Evolutionary conservation across 1,140 invertebrate species (phyloP).

Genomic region (Solen grandis): DNA sequence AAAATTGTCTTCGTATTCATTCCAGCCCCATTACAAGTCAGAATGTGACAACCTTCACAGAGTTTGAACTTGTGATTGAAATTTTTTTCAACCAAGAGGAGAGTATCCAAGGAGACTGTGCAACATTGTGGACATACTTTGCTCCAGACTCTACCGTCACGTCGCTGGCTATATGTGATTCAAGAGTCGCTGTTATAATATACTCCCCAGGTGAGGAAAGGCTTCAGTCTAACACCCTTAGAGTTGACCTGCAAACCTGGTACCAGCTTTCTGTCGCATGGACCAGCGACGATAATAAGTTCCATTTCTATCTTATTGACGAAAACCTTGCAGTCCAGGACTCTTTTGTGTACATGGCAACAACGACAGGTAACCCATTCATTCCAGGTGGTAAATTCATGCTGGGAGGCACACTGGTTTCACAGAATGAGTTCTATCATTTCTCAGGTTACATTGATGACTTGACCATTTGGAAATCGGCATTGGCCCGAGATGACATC

Average conservation of each 20-base stretch:
- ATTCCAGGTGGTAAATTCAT: slow-evolving; percentile 58
- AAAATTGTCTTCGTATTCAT: slow-evolving; percentile 46
- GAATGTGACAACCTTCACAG: slow-evolving; percentile 44
- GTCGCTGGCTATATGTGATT: slow-evolving; percentile 31
- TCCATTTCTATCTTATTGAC: slow-evolving; percentile 45
- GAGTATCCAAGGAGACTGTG: slow-evolving; percentile 20
- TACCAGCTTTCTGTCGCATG: slow-evolving; percentile 59
- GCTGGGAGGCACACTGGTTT: slow-evolving; percentile 53
- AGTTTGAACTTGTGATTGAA: slow-evolving; percentile 55
- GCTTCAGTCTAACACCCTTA: slow-evolving; percentile 11
- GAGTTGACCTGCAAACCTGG: slow-evolving; percentile 49
- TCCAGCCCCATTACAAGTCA: slow-evolving; percentile 39
- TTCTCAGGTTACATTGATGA: slow-evolving; percentile 60
- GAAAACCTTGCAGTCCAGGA: slow-evolving; percentile 20
- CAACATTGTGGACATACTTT: slow-evolving; percentile 56
- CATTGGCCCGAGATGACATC: slow-evolving; percentile 45
- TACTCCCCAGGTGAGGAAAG: slow-evolving; percentile 20
- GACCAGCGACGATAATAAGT: slow-evolving; percentile 14
- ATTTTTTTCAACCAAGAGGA: slow-evolving; percentile 55
- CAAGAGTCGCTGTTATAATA: slow-evolving; percentile 13
- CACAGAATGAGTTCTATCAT: slow-evolving; percentile 10
- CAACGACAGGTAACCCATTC: slow-evolving; percentile 18
- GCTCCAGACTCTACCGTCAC: slow-evolving; percentile 12
- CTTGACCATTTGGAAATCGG: slow-evolving; percentile 58
- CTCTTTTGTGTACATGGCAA: slow-evolving; percentile 22